phyloP scores from a whole-genome alignment of 2,888 invertebrate species.

The Spisula solida region DNA sequence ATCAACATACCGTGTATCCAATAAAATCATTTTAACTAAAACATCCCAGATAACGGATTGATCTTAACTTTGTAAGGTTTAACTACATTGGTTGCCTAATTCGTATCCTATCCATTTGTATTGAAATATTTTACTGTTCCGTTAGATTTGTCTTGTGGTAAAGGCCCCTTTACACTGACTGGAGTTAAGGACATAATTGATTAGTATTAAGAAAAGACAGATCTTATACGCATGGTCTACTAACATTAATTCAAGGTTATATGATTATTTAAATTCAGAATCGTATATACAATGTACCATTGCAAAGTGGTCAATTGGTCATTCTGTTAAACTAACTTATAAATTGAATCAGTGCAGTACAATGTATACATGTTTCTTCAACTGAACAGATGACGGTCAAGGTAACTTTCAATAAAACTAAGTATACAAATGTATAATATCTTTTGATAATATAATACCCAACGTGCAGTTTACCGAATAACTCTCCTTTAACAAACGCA shows the following conservation, averaged over 20 bases:
- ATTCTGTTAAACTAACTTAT: too few relatives aligned
- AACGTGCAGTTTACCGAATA: not conserved
- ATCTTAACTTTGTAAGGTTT: not conserved
- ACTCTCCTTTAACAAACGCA: not conserved
- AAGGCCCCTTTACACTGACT: slow-evolving; percentile 10
- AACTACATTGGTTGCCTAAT: not conserved
- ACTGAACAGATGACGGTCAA: too few relatives aligned
- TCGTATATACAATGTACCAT: not conserved
- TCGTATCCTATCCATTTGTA: not conserved
- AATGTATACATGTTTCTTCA: too few relatives aligned
- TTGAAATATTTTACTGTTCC: not conserved
- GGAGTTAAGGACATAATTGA: not conserved
- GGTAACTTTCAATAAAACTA: too few relatives aligned
- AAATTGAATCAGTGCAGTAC: too few relatives aligned
- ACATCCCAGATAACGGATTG: not conserved
- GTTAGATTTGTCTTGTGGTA: not conserved
- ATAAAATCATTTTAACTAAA: not conserved
- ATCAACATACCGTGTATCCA: slow-evolving; percentile 7
- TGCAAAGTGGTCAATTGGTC: not conserved
- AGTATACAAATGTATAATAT: not conserved
- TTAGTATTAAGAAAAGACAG: not conserved
- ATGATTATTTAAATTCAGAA: not conserved
- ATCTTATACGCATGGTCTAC: not conserved
- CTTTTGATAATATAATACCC: not conserved
- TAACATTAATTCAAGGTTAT: not conserved